Evolutionary conservation across 2,888 invertebrate species (phyloP).

Genomic region (Melanostoma scalare): DNA sequence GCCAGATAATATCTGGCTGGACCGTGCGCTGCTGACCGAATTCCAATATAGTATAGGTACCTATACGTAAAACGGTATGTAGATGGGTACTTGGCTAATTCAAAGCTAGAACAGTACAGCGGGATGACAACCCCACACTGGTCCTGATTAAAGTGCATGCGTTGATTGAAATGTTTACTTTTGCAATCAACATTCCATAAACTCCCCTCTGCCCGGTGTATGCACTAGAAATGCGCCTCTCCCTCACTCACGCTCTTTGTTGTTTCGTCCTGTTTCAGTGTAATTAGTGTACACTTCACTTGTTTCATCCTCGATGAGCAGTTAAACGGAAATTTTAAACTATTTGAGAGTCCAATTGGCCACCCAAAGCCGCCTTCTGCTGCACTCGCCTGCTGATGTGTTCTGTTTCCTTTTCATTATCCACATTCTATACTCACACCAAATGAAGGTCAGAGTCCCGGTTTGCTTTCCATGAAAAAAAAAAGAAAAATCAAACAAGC

Average conservation of each 20-base stretch:
- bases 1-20: constrained; percentile 51
- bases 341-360: constrained; percentile 43
- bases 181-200: constrained; percentile 70
- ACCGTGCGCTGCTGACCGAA: constrained; percentile 63
- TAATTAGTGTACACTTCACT: constrained; percentile 65
- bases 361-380: neutral
- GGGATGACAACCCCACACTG: neutral
- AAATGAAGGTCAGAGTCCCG: constrained; percentile 15
- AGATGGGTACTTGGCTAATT: constrained; percentile 6
- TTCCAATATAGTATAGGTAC: constrained; percentile 48
- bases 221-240: neutral
- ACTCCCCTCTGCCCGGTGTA: constrained; percentile 10
- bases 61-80: too few relatives aligned
- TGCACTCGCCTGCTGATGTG: neutral
- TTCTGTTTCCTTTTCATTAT: constrained; percentile 27
- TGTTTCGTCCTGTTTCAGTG: constrained; percentile 23
- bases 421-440: neutral
- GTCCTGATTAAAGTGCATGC: constrained; percentile 66
- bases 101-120: constrained; percentile 1
- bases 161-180: constrained; percentile 70
- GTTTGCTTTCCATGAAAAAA: constrained; percentile 1
- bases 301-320: constrained; percentile 51
- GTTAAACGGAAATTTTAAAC: constrained; percentile 57
- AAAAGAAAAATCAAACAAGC: neutral
- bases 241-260: neutral